Percentiles rank a stretch among this genome's conserved stretches.
phyloP scores from a whole-genome alignment of 2,888 invertebrate genomes.

The Anaspis maculata region DNA sequence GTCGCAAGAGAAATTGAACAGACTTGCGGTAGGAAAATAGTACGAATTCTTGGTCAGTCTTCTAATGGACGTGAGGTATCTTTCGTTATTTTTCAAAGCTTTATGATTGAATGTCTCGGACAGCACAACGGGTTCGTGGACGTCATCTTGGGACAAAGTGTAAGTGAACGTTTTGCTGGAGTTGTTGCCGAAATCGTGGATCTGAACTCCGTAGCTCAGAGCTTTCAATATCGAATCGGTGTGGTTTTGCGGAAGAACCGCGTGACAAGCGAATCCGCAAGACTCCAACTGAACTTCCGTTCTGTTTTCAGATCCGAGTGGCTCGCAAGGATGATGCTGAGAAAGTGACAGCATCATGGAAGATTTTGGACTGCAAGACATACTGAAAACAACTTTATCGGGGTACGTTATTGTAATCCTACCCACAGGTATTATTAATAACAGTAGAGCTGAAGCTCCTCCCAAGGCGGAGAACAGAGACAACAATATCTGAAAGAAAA shows the following conservation, averaged over 20 bases:
- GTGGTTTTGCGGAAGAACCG: constrained; percentile 42
- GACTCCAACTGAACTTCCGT: constrained; percentile 46
- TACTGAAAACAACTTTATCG: constrained; percentile 49
- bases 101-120: constrained; percentile 45
- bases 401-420: constrained; percentile 59
- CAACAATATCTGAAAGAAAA: constrained; percentile 50
- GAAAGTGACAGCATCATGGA: constrained; percentile 37
- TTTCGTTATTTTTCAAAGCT: constrained; percentile 49
- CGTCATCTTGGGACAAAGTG: constrained; percentile 21
- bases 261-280: constrained; percentile 54
- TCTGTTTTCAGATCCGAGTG: constrained; percentile 34
- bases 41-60: constrained; percentile 47
- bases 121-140: constrained; percentile 18
- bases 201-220: constrained; percentile 48
- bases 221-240: constrained; percentile 44
- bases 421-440: constrained; percentile 64
- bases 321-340: constrained; percentile 46
- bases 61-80: constrained; percentile 50
- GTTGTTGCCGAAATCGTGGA: constrained; percentile 39
- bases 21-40: constrained; percentile 55
- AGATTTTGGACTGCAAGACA: constrained; percentile 43
- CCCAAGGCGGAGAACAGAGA: constrained; percentile 60
- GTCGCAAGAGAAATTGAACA: constrained; percentile 40
- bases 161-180: constrained; percentile 42
- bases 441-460: constrained; percentile 56